Conservation (phyloP, 2,113 vertebrate genomes). For the Oxyura jamaicensis region DNA sequence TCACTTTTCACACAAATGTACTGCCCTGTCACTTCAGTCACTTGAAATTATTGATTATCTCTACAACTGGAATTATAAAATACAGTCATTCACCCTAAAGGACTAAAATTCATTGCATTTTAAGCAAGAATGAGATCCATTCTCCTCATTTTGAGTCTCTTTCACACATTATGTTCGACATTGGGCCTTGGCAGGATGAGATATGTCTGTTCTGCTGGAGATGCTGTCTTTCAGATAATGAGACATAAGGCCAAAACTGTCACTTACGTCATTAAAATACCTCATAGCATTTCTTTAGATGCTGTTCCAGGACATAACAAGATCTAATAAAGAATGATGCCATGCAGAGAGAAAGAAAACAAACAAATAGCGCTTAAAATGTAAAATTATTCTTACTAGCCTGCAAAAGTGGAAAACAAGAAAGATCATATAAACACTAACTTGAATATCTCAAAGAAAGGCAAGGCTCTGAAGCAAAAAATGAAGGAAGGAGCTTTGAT, state of each 20-base stretch:
- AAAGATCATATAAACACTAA: not conserved
- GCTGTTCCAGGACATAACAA: not conserved
- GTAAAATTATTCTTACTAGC: not conserved
- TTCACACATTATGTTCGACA: constrained; percentile 42
- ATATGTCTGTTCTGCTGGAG: constrained; percentile 19
- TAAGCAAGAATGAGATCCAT: constrained; percentile 17
- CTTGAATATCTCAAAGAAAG: not conserved
- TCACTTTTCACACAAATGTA: constrained; percentile 12
- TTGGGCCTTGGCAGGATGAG: constrained; percentile 36
- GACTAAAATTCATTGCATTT: constrained; percentile 29
- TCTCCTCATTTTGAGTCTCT: not conserved
- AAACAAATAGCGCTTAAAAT: not conserved
- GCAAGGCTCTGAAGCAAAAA: not conserved
- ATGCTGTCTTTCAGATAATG: constrained; percentile 27
- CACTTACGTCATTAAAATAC: constrained; percentile 16
- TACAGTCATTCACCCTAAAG: not conserved
- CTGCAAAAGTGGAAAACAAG: not conserved
- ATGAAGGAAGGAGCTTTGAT: not conserved
- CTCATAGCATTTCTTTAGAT: not conserved
- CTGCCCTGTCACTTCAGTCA: not conserved
- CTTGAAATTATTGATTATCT: constrained; percentile 30
- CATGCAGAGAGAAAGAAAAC: not conserved
- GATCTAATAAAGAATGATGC: not conserved
- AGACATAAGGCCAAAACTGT: constrained; percentile 18
- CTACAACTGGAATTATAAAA: not conserved